Percentiles rank a stretch among this genome's conserved stretches.
These are phyloP conservation scores for Rhagoletis zephyria DNA, from an alignment of 1,140 invertebrate genomes.

Conservation along the genomic window DNA sequence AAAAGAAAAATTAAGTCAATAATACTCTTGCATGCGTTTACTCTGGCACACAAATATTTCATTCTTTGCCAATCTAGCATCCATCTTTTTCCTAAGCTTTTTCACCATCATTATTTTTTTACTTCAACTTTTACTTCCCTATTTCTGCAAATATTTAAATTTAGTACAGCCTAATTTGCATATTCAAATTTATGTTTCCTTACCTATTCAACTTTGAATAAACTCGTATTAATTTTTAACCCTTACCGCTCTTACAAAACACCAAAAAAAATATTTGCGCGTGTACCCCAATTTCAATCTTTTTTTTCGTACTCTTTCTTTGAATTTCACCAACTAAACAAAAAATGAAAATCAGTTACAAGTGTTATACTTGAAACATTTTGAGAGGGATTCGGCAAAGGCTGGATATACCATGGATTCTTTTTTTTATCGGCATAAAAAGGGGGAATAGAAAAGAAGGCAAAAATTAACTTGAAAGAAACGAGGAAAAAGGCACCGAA, in stretches of 20 bases:
- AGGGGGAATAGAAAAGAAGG: background rate
- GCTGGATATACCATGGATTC: background rate
- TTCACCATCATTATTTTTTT: no score
- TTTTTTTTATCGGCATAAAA: background rate
- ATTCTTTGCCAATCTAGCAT: no score
- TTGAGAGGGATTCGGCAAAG: background rate
- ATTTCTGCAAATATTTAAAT: no score
- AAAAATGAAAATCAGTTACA: background rate
- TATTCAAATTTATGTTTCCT: no score
- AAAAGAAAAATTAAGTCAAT: no score
- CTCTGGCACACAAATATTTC: no score
- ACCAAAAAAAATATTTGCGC: conserved; percentile 10
- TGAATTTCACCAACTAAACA: background rate
- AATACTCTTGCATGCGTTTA: no score
- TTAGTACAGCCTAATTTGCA: no score
- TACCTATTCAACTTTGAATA: no score
- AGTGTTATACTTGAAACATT: background rate
- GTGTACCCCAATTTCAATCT: conserved; percentile 19
- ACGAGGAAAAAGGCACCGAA: background rate
- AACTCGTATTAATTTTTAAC: no score
- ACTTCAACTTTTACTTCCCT: no score
- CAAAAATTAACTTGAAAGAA: conserved; percentile 40
- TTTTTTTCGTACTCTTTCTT: background rate
- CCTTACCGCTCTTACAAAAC: background rate
- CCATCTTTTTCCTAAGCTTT: no score